These are phyloP conservation scores for Mizuhopecten yessoensis DNA, from an alignment of 1,140 invertebrate species.

Conservation along the genomic window DNA sequence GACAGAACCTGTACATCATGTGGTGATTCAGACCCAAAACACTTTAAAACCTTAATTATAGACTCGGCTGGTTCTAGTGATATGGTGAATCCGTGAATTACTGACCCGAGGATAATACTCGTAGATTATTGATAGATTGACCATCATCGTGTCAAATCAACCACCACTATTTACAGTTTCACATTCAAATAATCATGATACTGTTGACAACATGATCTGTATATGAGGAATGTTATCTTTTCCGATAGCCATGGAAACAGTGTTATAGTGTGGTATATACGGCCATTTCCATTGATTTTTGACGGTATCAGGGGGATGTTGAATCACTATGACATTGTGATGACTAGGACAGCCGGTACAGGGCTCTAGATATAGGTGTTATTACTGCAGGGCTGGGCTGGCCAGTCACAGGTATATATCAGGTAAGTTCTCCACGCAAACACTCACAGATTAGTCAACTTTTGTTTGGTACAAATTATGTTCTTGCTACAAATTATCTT, in stretches of 20 bases:
- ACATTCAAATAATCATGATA: not conserved
- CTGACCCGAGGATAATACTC: not conserved
- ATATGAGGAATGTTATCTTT: conserved; percentile 26
- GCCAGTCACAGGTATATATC: too few species aligned
- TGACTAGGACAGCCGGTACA: not conserved
- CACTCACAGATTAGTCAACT: too few species aligned
- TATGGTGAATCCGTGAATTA: not conserved
- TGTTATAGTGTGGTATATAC: conserved; percentile 24
- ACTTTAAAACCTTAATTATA: conserved; percentile 6
- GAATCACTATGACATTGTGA: conserved; percentile 20
- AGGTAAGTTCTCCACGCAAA: too few species aligned
- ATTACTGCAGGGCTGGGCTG: not conserved
- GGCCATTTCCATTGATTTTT: not conserved
- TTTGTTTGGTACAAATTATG: too few species aligned
- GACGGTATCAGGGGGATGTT: not conserved
- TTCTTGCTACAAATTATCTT: too few species aligned
- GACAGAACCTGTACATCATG: not conserved
- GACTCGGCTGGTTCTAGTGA: not conserved
- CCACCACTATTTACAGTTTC: not conserved
- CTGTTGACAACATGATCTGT: not conserved
- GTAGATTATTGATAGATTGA: not conserved
- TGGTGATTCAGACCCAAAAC: not conserved
- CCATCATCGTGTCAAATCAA: conserved; percentile 16
- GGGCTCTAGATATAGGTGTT: not conserved
- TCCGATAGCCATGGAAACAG: conserved; percentile 13